A percentile compares a stretch with the other conserved stretches of the same genome.
These are phyloP conservation scores for human (Homo sapiens) DNA, from an alignment of 2,113 vertebrate species.

Conservation along the genomic window DNA sequence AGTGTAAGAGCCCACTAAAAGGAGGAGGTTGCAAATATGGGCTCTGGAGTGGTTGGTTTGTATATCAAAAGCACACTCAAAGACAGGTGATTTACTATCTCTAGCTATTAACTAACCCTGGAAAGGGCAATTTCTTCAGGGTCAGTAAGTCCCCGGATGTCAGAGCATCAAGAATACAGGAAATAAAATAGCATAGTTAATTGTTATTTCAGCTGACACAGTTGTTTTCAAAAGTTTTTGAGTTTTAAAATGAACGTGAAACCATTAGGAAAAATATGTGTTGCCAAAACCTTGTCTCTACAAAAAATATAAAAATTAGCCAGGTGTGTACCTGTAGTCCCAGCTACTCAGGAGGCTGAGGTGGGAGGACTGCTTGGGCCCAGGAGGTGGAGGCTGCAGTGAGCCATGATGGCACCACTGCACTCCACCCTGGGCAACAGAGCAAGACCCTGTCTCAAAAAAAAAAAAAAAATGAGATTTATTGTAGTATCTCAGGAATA, in stretches of 20 bases:
- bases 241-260: not conserved
- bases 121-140: not conserved
- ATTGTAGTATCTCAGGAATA: not conserved
- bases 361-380: no score
- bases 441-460: no score
- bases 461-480: not conserved
- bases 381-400: no score
- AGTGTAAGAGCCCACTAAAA: not conserved
- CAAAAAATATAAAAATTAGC: no score
- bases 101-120: not conserved
- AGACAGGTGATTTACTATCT: not conserved
- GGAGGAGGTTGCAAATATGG: no score
- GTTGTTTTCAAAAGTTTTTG: not conserved
- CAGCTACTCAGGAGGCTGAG: no score
- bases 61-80: not conserved
- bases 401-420: no score
- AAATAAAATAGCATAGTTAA: not conserved
- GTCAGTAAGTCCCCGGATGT: not conserved
- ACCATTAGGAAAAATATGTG: not conserved
- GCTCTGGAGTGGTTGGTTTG: not conserved
- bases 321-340: no score
- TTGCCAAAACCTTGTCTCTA: no score
- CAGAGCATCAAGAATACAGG: not conserved
- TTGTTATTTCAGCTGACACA: not conserved
- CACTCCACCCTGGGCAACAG: no score